These are phyloP conservation scores for Hydroisotoma schaefferi DNA, from an alignment of 2,888 invertebrate species.

Conservation along the genomic window DNA sequence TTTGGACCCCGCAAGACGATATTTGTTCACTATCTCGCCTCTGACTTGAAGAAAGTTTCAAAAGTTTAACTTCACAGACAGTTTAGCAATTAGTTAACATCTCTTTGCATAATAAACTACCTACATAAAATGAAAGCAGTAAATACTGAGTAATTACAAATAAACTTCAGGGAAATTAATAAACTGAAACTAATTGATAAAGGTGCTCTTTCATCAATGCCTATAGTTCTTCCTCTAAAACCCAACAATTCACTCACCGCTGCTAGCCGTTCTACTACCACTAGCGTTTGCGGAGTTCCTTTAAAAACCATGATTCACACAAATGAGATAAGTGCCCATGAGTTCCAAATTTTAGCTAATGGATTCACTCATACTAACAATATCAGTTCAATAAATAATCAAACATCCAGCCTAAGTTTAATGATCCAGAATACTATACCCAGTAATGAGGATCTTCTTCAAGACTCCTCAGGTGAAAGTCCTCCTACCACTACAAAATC, in stretches of 20 bases:
- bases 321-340: background rate
- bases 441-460: background rate
- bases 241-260: too few relatives aligned
- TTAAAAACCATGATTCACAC: conserved; percentile 1
- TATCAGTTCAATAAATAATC: background rate
- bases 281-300: background rate
- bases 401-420: background rate
- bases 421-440: too few relatives aligned
- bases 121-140: too few relatives aligned
- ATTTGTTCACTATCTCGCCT: too few relatives aligned
- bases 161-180: background rate
- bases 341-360: conserved; percentile 8
- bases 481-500: background rate
- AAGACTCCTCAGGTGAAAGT: conserved; percentile 5
- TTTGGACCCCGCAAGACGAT: too few relatives aligned
- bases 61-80: too few relatives aligned
- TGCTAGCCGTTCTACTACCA: too few relatives aligned
- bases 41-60: too few relatives aligned
- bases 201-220: too few relatives aligned
- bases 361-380: conserved; percentile 5
- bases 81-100: too few relatives aligned
- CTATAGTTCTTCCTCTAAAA: too few relatives aligned
- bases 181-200: background rate
- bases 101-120: too few relatives aligned
- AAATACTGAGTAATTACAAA: background rate